Evolutionary conservation across 2,113 vertebrate species (phyloP), one percentile per base, ranked within the genome.

Genomic region (Dolichallabes microphthalmus): DNA sequence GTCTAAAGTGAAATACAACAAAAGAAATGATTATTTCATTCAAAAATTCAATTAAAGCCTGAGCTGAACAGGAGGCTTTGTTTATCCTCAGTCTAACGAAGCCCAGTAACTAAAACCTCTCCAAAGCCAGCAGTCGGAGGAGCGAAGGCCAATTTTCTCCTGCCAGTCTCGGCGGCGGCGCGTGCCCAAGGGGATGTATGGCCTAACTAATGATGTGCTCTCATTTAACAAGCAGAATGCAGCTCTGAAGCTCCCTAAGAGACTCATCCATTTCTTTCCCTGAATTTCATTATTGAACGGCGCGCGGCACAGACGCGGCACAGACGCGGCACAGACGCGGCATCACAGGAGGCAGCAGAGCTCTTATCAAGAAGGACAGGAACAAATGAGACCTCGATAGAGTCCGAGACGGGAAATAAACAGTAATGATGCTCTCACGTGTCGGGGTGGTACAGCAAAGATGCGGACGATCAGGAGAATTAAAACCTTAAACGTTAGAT

Each of bases 261-360:
- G 61, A 73, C 53, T 32, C 84, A 83, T 45, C 19, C 50, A 73
- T 22, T 58, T 30, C 57, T 35, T 84, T 45, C 58, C 73, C 85
- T 85, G 83, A 90, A 87, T 92, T 92, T 90, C 87, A 93, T 93
- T 92, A 93, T 92, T 92, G 87, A 92, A 90, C 27, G 82, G 73
- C 88, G 32, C 63, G 76, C 86, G 80, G 73, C 83, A 85, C n/a
- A 60, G 80, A 78, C 90, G 91, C 83, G 82, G 80, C 85, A 58
- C n/a, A n/a, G n/a, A n/a, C 63, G 76, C 86, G 80, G 73, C 83
- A 85, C n/a, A 60, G 80, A 78, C 90, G 91, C 83, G 82, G 80
- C 85, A 58, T 68, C 30, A 57, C 30, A 55, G 88, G 80, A 87
- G 77, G 80, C 12, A 68, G 68, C 77, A 64, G 82, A 66, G 69